Base-by-base conservation (phyloP, 2,888 invertebrate genomes). In the Ochropleura leucogaster region DNA sequence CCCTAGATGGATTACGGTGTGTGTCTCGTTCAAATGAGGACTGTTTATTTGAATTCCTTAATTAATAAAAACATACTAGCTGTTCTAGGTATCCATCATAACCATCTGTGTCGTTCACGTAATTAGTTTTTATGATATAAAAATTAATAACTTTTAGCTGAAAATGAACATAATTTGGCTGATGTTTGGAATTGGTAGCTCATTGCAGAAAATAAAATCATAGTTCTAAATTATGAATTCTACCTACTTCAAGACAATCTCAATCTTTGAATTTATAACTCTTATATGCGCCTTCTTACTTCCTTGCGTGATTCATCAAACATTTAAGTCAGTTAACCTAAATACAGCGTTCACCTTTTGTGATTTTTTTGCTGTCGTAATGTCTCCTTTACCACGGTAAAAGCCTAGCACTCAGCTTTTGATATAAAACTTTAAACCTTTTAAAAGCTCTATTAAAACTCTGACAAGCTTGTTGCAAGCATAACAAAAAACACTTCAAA, bases 1-100 rank as follows among this genome's bases (percentile, higher is more conserved):
- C 79, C 83, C 74, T 66, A 68, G 77, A 80, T 72, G 85, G 87
- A 88, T 90, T 87, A 84, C 53, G 46, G 20, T 60, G 62, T 63
- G 60, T 76, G 75, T 78, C 67, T 74, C 66, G 73, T 55, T 64
- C 69, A 77, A 79, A 83, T 85, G 80, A 74, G 68, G 57, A 78
- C 66, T 63, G 68, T 75, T 79, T 81, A 74, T 83, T 84, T 76
- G 64, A 69, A 76, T 75, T 71, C 64, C 71, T 79, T 85, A 83
- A 86, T 82, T 80, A 83, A 76, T 72, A 57, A 67, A 60, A 71
- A 74, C 49, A 66, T 12, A 18, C n/a, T n/a, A n/a, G n/a, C n/a
- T n/a, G n/a, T n/a, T 30, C 46, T 9, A 51, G 12, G 14, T 51
- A 47, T 18, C 18, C 20, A 44, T 12, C 9, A 18, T 46, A 7